Conservation (phyloP, 2,888 invertebrate genomes). For the Apodemia mormo region DNA sequence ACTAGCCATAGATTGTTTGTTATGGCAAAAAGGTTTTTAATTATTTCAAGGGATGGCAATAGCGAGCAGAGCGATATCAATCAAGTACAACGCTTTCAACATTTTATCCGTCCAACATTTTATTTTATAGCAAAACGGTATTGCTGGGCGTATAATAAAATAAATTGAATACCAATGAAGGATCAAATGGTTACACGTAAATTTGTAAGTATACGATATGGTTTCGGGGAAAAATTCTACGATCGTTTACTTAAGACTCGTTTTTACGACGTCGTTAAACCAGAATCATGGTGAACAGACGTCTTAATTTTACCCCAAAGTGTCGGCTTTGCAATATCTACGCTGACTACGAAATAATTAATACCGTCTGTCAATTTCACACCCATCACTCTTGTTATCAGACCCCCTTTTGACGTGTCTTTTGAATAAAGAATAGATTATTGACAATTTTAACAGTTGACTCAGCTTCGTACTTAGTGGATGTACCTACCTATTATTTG, state of each 20-base stretch:
- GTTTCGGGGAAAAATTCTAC: conserved; percentile 2
- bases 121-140: background rate
- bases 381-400: conserved; percentile 50
- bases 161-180: conserved; percentile 2
- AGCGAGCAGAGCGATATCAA: background rate
- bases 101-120: conserved; percentile 1
- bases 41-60: background rate
- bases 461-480: too few relatives aligned
- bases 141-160: conserved; percentile 2
- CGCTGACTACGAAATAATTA: conserved; percentile 64
- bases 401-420: background rate
- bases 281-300: background rate
- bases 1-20: conserved; percentile 7
- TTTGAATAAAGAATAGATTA: background rate
- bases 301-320: conserved; percentile 1
- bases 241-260: conserved; percentile 15
- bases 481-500: too few relatives aligned
- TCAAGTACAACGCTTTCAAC: background rate
- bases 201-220: conserved; percentile 8
- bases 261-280: conserved; percentile 3
- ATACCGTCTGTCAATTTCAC: conserved; percentile 67
- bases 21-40: background rate
- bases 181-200: background rate
- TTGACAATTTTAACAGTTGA: background rate
- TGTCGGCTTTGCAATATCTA: conserved; percentile 22